Conservation (phyloP, 2,888 invertebrate species). For the Tholera decimalis region DNA sequence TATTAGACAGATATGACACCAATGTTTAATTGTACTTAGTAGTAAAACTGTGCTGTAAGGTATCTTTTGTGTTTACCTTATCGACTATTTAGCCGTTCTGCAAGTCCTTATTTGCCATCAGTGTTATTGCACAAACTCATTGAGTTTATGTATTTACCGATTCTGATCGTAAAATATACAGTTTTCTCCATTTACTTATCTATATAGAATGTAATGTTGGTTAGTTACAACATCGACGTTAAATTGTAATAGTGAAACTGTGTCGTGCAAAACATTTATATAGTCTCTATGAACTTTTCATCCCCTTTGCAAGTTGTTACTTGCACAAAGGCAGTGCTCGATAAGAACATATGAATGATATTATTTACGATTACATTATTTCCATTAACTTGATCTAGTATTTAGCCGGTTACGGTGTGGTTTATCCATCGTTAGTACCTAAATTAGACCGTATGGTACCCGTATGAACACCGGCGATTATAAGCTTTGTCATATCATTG, state of each 20-base stretch:
- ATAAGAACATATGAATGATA: not conserved
- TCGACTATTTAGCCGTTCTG: not conserved
- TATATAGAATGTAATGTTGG: not conserved
- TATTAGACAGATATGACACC: not conserved
- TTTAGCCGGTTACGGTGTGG: not conserved
- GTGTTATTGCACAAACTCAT: not conserved
- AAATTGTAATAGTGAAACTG: not conserved
- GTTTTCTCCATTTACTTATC: not conserved
- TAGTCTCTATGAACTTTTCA: not conserved
- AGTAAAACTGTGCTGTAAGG: not conserved
- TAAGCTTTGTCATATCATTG: not conserved
- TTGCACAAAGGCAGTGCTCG: not conserved
- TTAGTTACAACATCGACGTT: not conserved
- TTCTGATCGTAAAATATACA: not conserved
- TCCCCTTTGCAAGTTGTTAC: not conserved
- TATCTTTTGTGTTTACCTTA: no score
- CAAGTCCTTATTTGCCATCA: not conserved
- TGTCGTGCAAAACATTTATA: not conserved
- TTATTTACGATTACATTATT: slow-evolving; percentile 1
- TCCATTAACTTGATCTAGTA: not conserved
- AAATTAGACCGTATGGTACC: not conserved
- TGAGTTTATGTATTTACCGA: no score
- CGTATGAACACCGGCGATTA: not conserved
- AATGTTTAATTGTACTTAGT: not conserved
- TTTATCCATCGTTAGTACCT: not conserved